These are phyloP conservation scores for Anthopleura sola DNA, from an alignment of 64 coral and sea anemone species.

Conservation along the genomic window DNA sequence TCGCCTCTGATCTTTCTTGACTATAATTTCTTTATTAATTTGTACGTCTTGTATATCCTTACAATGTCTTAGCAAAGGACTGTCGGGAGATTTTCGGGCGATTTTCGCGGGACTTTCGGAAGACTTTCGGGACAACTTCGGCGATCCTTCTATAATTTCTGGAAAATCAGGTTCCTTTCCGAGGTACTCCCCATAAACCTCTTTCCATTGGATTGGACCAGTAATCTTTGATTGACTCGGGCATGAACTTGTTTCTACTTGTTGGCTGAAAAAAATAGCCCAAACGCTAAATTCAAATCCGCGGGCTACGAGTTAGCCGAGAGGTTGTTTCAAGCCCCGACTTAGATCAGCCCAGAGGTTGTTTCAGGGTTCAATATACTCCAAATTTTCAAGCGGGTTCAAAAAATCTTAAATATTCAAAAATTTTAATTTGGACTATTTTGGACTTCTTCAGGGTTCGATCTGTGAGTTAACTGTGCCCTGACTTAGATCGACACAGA, in stretches of 20 bases:
- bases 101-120: background rate
- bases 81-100: background rate
- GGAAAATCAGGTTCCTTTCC: background rate
- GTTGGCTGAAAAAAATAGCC: no score
- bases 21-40: background rate
- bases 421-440: no score
- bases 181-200: conserved; percentile 10
- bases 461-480: no score
- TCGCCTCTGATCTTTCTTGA: conserved; percentile 6
- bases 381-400: no score
- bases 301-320: background rate
- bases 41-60: background rate
- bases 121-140: background rate
- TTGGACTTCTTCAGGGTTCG: no score
- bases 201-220: background rate
- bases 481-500: no score
- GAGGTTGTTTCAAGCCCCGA: background rate
- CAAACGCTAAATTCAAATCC: background rate
- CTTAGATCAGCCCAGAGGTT: no score
- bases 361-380: no score
- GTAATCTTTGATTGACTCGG: background rate
- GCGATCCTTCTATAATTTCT: background rate
- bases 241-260: background rate
- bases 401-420: no score
- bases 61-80: background rate